These are phyloP conservation scores for Aphrophora alni DNA, from an alignment of 2,888 invertebrate species.

Conservation along the genomic window DNA sequence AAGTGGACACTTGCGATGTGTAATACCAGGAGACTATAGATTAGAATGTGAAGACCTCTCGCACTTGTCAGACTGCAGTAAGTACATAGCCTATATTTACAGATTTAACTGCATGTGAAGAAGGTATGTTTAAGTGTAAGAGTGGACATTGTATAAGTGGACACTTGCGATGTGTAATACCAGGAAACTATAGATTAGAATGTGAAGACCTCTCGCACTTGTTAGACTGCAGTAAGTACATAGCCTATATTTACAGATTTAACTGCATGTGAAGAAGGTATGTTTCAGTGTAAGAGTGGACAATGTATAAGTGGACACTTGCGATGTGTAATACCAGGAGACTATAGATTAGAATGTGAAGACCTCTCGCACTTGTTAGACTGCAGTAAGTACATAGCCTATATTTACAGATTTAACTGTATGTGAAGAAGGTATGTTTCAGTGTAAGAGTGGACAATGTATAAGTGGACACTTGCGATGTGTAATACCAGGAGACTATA, in stretches of 20 bases:
- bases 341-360: slow-evolving; percentile 47
- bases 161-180: slow-evolving; percentile 45
- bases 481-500: slow-evolving; percentile 42
- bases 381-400: slow-evolving; percentile 45
- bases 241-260: background rate
- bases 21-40: slow-evolving; percentile 41
- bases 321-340: slow-evolving; percentile 47
- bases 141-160: slow-evolving; percentile 46
- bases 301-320: slow-evolving; percentile 44
- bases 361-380: slow-evolving; percentile 50
- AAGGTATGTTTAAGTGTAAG: slow-evolving; percentile 44
- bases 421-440: slow-evolving; percentile 43
- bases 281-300: slow-evolving; percentile 46
- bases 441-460: slow-evolving; percentile 47
- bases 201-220: slow-evolving; percentile 52
- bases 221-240: slow-evolving; percentile 44
- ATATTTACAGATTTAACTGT: background rate
- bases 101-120: slow-evolving; percentile 30
- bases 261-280: slow-evolving; percentile 34
- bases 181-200: slow-evolving; percentile 43
- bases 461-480: slow-evolving; percentile 45
- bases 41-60: slow-evolving; percentile 51
- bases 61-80: slow-evolving; percentile 48
- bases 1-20: slow-evolving; percentile 44
- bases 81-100: slow-evolving; percentile 16